Evolutionary conservation across 2,113 vertebrate species (phyloP).

Genomic region (Hoplias malabaricus): DNA sequence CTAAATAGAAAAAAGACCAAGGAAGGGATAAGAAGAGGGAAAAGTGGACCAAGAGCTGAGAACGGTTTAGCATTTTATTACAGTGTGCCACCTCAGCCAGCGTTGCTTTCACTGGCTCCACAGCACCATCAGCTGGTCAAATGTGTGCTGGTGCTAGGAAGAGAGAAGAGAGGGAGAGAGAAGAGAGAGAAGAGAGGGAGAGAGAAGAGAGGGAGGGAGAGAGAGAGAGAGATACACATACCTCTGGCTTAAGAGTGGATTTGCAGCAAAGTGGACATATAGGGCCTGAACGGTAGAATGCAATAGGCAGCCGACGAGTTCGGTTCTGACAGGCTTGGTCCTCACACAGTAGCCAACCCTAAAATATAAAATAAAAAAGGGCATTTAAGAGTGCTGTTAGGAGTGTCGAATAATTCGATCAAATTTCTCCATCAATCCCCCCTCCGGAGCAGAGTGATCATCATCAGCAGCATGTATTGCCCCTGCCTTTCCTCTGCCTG

Average conservation of each 20-base stretch:
- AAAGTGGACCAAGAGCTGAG: background rate
- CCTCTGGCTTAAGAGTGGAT: constrained; percentile 86
- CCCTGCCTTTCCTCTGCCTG: constrained; percentile 9
- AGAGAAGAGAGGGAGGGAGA: background rate
- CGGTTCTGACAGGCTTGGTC: constrained; percentile 88
- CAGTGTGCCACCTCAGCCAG: background rate
- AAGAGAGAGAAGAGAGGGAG: too few species aligned
- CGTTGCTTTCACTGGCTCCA: constrained; percentile 62
- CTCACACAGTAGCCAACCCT: constrained; percentile 96
- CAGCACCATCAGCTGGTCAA: constrained; percentile 78
- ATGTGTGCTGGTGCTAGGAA: constrained; percentile 1
- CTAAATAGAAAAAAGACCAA: background rate
- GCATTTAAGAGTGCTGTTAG: background rate
- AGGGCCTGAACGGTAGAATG: constrained; percentile 86
- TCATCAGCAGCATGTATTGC: constrained; percentile 3
- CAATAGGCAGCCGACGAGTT: constrained; percentile 83
- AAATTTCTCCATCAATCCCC: constrained; percentile 29
- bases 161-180: background rate
- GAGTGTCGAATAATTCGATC: constrained; percentile 24
- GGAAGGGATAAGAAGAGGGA: background rate
- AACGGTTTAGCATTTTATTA: background rate
- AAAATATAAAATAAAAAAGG: constrained; percentile 25
- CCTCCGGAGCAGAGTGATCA: constrained; percentile 3
- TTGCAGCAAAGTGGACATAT: constrained; percentile 87
- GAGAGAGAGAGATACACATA: constrained; percentile 52